Percentiles rank a stretch among this genome's conserved stretches.
Conservation (phyloP, 1,140 invertebrate genomes). For the Hirudo medicinalis region DNA sequence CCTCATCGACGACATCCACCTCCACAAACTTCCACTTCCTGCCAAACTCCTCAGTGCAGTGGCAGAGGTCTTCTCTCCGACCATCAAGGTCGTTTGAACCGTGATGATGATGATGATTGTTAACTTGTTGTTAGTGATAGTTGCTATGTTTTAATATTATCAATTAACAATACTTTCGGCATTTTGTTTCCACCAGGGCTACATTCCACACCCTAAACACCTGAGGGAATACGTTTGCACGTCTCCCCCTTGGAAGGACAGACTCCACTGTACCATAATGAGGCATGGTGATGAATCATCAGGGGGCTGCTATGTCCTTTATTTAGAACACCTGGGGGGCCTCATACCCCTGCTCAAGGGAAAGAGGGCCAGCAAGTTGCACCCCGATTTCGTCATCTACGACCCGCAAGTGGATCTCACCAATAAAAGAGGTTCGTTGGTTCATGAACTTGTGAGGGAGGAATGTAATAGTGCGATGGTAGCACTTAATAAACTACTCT, state of each 20-base stretch:
- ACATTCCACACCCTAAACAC: slow-evolving; percentile 72
- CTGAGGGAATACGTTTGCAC: slow-evolving; percentile 82
- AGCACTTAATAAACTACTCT: too few relatives aligned
- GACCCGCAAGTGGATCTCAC: slow-evolving; percentile 53
- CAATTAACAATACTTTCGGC: too few relatives aligned
- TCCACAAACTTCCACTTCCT: slow-evolving; percentile 64
- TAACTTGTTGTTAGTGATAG: too few relatives aligned
- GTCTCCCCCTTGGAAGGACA: slow-evolving; percentile 65
- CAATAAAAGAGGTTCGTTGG: slow-evolving; percentile 21
- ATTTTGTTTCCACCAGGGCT: slow-evolving; percentile 56
- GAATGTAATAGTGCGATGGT: too few relatives aligned
- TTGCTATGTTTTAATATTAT: too few relatives aligned
- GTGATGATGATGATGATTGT: too few relatives aligned
- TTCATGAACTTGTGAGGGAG: background rate
- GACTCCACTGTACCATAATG: slow-evolving; percentile 90
- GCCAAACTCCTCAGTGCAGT: slow-evolving; percentile 66
- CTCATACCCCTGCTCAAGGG: slow-evolving; percentile 88
- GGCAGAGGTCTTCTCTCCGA: slow-evolving; percentile 78
- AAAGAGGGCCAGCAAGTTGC: slow-evolving; percentile 83
- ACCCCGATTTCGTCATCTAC: slow-evolving; percentile 95
- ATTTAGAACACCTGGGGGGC: slow-evolving; percentile 84
- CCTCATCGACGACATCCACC: slow-evolving; percentile 46
- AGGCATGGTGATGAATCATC: slow-evolving; percentile 66
- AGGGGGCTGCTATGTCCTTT: slow-evolving; percentile 80
- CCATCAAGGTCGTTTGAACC: slow-evolving; percentile 61